Conservation (phyloP, 2,888 invertebrate genomes). For the Clepsis dumicolana region DNA sequence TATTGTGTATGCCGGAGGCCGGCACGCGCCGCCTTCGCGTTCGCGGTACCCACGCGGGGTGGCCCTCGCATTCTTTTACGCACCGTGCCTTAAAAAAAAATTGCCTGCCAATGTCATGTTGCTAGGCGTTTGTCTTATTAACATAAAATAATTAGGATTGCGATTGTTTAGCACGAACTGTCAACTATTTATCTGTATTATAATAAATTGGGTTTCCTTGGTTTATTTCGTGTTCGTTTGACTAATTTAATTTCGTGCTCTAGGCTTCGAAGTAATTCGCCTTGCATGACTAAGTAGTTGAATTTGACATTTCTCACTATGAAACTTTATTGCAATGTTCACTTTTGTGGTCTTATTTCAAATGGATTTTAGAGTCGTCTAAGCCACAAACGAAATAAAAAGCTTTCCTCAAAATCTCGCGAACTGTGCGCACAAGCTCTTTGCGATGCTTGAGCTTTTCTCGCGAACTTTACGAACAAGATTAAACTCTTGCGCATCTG, state of each 20-base stretch:
- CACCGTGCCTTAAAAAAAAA: slow-evolving; percentile 56
- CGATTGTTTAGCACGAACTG: slow-evolving; percentile 30
- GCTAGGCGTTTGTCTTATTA: slow-evolving; percentile 41
- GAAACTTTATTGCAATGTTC: not conserved
- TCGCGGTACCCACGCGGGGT: slow-evolving; percentile 73
- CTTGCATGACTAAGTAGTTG: not conserved
- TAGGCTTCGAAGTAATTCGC: slow-evolving; percentile 16
- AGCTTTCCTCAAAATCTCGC: not conserved
- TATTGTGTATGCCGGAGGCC: slow-evolving; percentile 53
- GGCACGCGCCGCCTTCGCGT: slow-evolving; percentile 75
- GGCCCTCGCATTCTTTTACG: slow-evolving; percentile 77
- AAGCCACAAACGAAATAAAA: not conserved
- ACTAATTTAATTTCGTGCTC: slow-evolving; percentile 1
- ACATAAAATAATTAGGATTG: slow-evolving; percentile 41
- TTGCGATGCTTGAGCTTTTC: slow-evolving; percentile 4
- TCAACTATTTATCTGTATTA: slow-evolving; percentile 26
- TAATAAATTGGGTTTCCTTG: slow-evolving; percentile 5
- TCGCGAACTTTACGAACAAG: slow-evolving; percentile 7
- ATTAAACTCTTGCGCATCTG: slow-evolving; percentile 53
- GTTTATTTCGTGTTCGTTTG: not conserved
- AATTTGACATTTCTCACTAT: not conserved
- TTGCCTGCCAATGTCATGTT: slow-evolving; percentile 43
- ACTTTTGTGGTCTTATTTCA: too few relatives aligned
- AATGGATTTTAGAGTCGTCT: not conserved
- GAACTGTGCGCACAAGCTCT: too few relatives aligned